phyloP scores from a whole-genome alignment of 2,113 vertebrate genomes.

The Gambusia affinis region DNA sequence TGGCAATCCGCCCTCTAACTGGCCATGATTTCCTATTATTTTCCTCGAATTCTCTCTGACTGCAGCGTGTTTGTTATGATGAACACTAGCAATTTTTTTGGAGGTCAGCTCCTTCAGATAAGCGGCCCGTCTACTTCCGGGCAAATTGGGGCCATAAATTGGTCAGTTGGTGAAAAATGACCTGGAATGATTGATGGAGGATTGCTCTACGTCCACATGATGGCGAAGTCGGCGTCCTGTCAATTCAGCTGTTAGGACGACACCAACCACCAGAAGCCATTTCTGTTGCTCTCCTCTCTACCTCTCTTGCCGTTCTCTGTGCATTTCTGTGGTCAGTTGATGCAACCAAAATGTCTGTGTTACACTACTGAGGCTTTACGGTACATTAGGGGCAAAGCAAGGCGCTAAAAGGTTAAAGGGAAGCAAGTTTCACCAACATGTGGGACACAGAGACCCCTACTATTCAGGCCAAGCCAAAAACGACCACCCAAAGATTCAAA shows the following conservation, averaged over 20 bases:
- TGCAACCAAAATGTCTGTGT: slow-evolving; percentile 8
- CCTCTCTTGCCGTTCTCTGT: background rate
- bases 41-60: no score
- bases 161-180: no score
- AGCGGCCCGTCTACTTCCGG: no score
- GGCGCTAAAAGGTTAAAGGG: slow-evolving; percentile 47
- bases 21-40: no score
- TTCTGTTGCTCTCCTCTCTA: slow-evolving; percentile 8
- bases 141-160: no score
- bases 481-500: slow-evolving; percentile 72
- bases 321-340: background rate
- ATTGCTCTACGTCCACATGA: no score
- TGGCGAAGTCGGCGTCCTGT: no score
- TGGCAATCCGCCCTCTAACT: no score
- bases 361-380: slow-evolving; percentile 22
- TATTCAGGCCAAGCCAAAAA: slow-evolving; percentile 70
- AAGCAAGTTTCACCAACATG: slow-evolving; percentile 56
- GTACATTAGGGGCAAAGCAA: slow-evolving; percentile 22
- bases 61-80: no score
- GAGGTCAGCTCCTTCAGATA: no score
- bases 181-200: no score
- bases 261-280: slow-evolving; percentile 11
- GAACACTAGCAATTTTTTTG: no score
- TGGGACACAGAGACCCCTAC: slow-evolving; percentile 49
- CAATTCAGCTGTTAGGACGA: slow-evolving; percentile 27